phyloP scores from a whole-genome alignment of 1,140 invertebrate genomes.

The Formica selysi region DNA sequence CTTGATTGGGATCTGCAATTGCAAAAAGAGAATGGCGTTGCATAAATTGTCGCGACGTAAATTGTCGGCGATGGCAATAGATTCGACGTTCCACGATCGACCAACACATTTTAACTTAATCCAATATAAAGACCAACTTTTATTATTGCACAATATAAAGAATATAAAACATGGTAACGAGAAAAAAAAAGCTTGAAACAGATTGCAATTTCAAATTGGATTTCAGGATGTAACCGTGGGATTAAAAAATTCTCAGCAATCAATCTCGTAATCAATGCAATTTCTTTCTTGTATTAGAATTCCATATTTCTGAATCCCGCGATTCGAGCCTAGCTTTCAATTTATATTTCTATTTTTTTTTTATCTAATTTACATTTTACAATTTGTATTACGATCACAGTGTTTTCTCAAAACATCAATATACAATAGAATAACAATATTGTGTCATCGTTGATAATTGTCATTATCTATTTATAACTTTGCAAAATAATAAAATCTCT shows the following conservation, averaged over 20 bases:
- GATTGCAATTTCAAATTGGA: slow-evolving; percentile 15
- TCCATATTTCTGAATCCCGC: not conserved
- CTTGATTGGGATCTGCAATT: slow-evolving; percentile 85
- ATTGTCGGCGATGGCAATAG: not conserved
- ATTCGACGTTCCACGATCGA: slow-evolving; percentile 14
- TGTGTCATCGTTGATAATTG: not conserved
- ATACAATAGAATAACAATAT: not conserved
- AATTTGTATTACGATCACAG: not conserved
- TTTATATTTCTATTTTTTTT: not conserved
- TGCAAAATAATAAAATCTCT: not conserved
- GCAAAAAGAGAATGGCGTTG: slow-evolving; percentile 67
- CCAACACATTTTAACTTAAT: slow-evolving; percentile 38
- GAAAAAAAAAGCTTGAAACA: slow-evolving; percentile 8
- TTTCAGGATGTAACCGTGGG: not conserved
- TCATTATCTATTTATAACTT: slow-evolving; percentile 12
- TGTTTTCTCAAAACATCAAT: not conserved
- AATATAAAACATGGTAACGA: slow-evolving; percentile 17
- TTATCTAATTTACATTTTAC: not conserved
- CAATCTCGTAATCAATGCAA: not conserved
- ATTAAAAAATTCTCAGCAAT: slow-evolving; percentile 10
- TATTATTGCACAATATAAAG: slow-evolving; percentile 12
- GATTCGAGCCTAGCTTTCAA: not conserved
- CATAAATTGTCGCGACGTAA: slow-evolving; percentile 50
- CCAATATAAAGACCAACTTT: slow-evolving; percentile 42
- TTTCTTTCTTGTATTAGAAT: not conserved